phyloP scores from a whole-genome alignment of 1,140 invertebrate species.

The Micrasema longulum region DNA sequence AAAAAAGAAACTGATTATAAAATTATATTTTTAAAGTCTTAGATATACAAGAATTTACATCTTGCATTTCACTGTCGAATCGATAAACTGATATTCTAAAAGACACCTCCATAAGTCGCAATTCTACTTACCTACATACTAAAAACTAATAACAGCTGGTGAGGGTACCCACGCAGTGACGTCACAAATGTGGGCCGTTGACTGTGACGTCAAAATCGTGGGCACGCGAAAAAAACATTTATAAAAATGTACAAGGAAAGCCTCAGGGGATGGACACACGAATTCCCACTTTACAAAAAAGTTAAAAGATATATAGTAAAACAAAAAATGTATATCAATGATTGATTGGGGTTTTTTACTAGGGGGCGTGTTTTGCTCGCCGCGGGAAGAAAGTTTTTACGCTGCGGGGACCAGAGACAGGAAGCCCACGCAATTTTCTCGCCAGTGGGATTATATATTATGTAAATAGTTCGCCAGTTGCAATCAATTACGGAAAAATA shows the following conservation, averaged over 20 bases:
- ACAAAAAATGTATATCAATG: neutral
- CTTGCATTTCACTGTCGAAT: neutral
- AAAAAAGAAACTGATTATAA: too few species aligned
- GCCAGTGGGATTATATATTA: constrained; percentile 26
- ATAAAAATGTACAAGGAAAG: neutral
- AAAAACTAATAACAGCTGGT: neutral
- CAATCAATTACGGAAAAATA: constrained; percentile 27
- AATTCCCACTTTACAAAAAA: neutral
- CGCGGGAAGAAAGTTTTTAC: neutral
- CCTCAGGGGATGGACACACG: constrained; percentile 1
- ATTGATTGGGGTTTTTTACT: neutral
- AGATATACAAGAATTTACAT: too few species aligned
- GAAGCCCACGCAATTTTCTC: constrained; percentile 1
- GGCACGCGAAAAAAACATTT: constrained; percentile 1
- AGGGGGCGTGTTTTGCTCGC: neutral
- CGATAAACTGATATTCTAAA: constrained; percentile 2
- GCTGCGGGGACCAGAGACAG: neutral
- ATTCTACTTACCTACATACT: neutral
- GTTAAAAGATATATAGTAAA: neutral
- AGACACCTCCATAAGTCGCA: neutral
- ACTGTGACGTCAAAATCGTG: neutral
- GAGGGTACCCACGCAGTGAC: neutral
- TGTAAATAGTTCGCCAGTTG: constrained; percentile 19
- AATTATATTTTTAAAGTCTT: too few species aligned
- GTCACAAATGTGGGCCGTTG: constrained; percentile 2